A percentile compares a stretch with the other conserved stretches of the same genome.
Conservation (phyloP, 1,140 invertebrate species). For the Heterodera carotae region DNA sequence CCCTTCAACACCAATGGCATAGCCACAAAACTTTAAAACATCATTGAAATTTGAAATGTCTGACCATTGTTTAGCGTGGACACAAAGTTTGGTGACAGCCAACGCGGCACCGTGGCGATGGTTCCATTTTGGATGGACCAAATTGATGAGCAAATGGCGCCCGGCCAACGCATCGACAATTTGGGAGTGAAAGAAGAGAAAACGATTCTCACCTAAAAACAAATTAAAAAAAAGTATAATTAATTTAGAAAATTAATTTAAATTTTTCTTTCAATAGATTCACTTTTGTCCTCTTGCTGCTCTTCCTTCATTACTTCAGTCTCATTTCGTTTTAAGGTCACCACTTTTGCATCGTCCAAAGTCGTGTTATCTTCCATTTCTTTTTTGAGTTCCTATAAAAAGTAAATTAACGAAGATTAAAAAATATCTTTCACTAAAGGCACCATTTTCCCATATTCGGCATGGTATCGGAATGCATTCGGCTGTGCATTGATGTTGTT, state of each 20-base stretch:
- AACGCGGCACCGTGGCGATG: constrained; percentile 44
- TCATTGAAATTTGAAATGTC: too few species aligned
- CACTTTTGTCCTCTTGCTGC: not conserved
- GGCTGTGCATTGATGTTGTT: not conserved
- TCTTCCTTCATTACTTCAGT: not conserved
- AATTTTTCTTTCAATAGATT: not conserved
- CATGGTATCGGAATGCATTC: not conserved
- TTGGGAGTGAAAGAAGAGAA: constrained; percentile 11
- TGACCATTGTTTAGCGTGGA: not conserved
- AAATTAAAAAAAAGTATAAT: constrained; percentile 1
- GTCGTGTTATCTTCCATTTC: constrained; percentile 9
- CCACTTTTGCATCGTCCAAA: too few species aligned
- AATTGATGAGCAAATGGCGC: constrained; percentile 33
- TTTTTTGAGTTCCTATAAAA: constrained; percentile 8
- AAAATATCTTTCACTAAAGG: not conserved
- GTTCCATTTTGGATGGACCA: constrained; percentile 46
- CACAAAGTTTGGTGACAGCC: constrained; percentile 44
- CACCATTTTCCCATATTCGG: constrained; percentile 2
- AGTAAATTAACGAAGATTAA: constrained; percentile 1
- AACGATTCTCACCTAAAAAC: not conserved
- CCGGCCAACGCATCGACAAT: constrained; percentile 14
- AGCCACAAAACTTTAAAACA: too few species aligned
- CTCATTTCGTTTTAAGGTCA: not conserved
- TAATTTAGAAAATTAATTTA: too few species aligned
- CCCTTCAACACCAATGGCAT: too few species aligned